phyloP scores from a whole-genome alignment of 2,797 vertebrate genomes.

The Gallinago nigripennis region DNA sequence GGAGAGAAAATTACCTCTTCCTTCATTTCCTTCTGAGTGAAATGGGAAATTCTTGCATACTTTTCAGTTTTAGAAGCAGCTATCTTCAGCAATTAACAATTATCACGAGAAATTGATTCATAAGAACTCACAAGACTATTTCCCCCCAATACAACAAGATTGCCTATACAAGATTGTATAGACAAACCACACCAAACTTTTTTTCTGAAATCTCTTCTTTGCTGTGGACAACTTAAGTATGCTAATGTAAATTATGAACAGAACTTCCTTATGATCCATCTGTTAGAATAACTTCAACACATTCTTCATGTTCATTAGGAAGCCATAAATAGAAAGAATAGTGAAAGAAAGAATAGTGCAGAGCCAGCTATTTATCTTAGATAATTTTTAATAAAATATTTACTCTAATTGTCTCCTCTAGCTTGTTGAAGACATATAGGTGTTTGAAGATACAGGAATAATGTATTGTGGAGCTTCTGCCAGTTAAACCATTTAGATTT shows the following conservation, averaged over 20 bases:
- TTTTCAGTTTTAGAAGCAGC: background rate
- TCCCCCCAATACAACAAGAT: background rate
- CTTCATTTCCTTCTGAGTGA: background rate
- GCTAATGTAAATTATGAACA: background rate
- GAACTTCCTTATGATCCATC: background rate
- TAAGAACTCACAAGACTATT: background rate
- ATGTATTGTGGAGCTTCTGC: conserved; percentile 10
- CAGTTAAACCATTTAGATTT: conserved; percentile 56
- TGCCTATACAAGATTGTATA: background rate
- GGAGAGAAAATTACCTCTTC: background rate
- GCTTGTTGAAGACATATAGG: background rate
- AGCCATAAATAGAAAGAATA: conserved; percentile 64
- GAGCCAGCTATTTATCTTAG: conserved; percentile 31
- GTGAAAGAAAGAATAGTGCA: conserved; percentile 29
- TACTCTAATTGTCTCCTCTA: conserved; percentile 63
- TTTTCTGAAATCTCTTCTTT: background rate
- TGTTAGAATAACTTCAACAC: background rate
- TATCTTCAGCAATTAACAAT: background rate
- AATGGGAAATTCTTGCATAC: background rate
- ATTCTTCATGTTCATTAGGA: conserved; percentile 39
- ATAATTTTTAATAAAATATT: conserved; percentile 65
- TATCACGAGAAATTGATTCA: background rate
- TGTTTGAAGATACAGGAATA: conserved; percentile 49
- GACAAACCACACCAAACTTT: background rate
- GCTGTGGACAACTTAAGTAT: background rate